Percentiles rank a stretch among this genome's conserved stretches.
Evolutionary conservation across 2,797 vertebrate species (phyloP).

Genomic region (Sebastiscus albofasciatus): DNA sequence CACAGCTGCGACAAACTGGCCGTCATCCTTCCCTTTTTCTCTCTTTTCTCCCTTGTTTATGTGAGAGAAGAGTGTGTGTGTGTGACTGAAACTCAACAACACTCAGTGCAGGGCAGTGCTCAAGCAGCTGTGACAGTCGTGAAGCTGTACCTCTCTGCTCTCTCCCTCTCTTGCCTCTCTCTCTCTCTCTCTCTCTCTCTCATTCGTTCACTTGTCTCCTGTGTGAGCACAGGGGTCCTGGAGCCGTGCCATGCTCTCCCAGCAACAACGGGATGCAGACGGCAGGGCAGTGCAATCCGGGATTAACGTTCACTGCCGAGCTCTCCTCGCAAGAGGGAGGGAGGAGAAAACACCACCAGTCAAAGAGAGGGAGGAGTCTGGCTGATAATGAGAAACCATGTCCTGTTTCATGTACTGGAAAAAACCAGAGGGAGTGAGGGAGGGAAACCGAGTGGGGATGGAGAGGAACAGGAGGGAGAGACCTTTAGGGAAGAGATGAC

Average conservation of each 20-base stretch:
- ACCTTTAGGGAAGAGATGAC: slow-evolving; percentile 28
- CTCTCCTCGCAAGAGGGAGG: slow-evolving; percentile 64
- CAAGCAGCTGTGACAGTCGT: slow-evolving; percentile 62
- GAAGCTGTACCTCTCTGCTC: slow-evolving; percentile 47
- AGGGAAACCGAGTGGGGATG: slow-evolving; percentile 14
- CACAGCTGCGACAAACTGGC: slow-evolving; percentile 43
- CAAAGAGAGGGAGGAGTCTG: slow-evolving; percentile 74
- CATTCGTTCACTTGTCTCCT: slow-evolving; percentile 62
- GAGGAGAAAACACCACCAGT: slow-evolving; percentile 59
- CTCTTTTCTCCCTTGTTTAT: slow-evolving; percentile 38
- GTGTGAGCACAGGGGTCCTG: slow-evolving; percentile 74
- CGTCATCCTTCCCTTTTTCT: slow-evolving; percentile 54
- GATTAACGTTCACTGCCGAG: slow-evolving; percentile 72
- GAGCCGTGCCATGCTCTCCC: slow-evolving; percentile 78
- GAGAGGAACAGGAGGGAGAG: slow-evolving; percentile 16
- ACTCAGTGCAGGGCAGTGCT: slow-evolving; percentile 48
- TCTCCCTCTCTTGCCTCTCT: slow-evolving; percentile 7
- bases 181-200: slow-evolving; percentile 22
- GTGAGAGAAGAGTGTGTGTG: slow-evolving; percentile 31
- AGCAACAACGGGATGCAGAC: slow-evolving; percentile 77
- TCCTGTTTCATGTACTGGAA: slow-evolving; percentile 54
- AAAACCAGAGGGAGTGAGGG: slow-evolving; percentile 31
- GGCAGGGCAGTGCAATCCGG: slow-evolving; percentile 76
- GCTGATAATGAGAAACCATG: slow-evolving; percentile 68
- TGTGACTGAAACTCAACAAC: slow-evolving; percentile 60